Evolutionary conservation across 2,888 invertebrate species (phyloP), one percentile per base, ranked within the genome.

Genomic region (Coremacera marginata): DNA sequence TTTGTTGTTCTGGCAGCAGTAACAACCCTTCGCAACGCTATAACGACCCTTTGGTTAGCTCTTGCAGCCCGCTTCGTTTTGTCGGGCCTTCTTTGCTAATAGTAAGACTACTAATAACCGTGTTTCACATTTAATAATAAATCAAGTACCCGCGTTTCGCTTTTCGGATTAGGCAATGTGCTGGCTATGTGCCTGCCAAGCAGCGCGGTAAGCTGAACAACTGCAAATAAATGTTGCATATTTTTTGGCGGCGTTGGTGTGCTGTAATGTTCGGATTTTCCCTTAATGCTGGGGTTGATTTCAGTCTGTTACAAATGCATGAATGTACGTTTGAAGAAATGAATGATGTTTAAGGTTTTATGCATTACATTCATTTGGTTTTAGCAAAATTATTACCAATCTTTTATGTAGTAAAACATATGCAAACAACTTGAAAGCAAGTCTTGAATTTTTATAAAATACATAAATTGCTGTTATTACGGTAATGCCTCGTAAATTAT

Each of bases 41-140:
- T 27, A 27, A 14, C 4, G 16, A 60, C 19, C 71, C 71, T 25
- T 49, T 19, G 27, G 1, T 51, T 68, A 25, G 44, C 5, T 31
- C 25, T 22, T 22, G 22, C 34, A 5, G 16, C 49, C 49, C 19
- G 19, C 65, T 2, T 49, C 31, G 34, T 52, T 65, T 19, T 19
- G 60, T 25, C n/a, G 27, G 27, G 49, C 22, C 68, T 31, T 14
- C n/a, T 37, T 19, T 55, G 37, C 63, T 16, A n/a, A n/a, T n/a
- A n/a, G n/a, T 25, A 22, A 31, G 25, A 22, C n/a, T 49, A 31
- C 67, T 74, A 65, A 74, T 67, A 74, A 67, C 27, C 74, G 67
- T 67, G 67, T 67, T 74, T 65, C 25, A 55, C 74, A 65, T 74
- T 74, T 55, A 67, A 74, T 74, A 51, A 74, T 74, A 74, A 74